A percentile compares a stretch with the other conserved stretches of the same genome.
Evolutionary conservation across 2,888 invertebrate species (phyloP).

Genomic region (Cybosia mesomella): DNA sequence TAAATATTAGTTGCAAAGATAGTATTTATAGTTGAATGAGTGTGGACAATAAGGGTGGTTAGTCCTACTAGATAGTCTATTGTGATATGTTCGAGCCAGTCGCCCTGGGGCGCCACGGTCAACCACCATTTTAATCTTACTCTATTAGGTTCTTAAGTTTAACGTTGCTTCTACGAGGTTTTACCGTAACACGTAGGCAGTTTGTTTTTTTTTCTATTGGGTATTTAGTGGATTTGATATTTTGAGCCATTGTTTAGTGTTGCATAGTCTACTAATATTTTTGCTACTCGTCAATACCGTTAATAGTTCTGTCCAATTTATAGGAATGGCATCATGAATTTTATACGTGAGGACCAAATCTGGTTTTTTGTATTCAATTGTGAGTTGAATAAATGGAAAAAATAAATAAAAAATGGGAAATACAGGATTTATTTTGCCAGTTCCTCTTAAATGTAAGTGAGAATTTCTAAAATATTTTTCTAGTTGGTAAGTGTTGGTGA

Average conservation of each 20-base stretch:
- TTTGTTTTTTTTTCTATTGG: conserved; percentile 74
- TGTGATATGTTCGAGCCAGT: conserved; percentile 74
- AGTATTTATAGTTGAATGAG: conserved; percentile 78
- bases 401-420: conserved; percentile 55
- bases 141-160: conserved; percentile 79
- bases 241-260: conserved; percentile 81
- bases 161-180: conserved; percentile 76
- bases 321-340: conserved; percentile 84
- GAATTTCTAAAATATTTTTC: conserved; percentile 86
- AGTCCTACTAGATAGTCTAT: conserved; percentile 65
- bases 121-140: conserved; percentile 75
- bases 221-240: conserved; percentile 83
- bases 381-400: conserved; percentile 58
- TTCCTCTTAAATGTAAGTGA: conserved; percentile 87
- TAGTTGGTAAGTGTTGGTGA: conserved; percentile 84
- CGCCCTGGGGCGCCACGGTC: conserved; percentile 53
- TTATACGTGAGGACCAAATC: conserved; percentile 80
- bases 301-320: conserved; percentile 79
- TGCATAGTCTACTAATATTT: conserved; percentile 84
- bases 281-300: conserved; percentile 79
- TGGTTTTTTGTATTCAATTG: conserved; percentile 74
- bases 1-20: conserved; percentile 76
- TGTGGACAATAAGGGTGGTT: conserved; percentile 83
- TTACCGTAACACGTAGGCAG: conserved; percentile 70
- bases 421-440: conserved; percentile 87